Conservation (phyloP, 2,113 vertebrate species). For the Notechis scutatus region DNA sequence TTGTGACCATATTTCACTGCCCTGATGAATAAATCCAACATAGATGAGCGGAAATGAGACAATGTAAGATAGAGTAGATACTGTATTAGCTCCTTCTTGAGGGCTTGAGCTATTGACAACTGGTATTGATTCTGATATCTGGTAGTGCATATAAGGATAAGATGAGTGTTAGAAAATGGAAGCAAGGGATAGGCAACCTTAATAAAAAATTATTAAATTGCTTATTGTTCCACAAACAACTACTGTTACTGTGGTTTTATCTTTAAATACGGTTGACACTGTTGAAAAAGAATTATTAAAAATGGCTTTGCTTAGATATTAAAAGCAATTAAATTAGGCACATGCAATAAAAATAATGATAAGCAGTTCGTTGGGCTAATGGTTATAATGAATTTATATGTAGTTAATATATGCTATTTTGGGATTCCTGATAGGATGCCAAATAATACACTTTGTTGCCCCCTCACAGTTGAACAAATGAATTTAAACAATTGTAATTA, state of each 20-base stretch:
- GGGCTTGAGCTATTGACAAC: not conserved
- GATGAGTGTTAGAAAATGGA: not conserved
- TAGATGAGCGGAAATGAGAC: not conserved
- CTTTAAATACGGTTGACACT: not conserved
- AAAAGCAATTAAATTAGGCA: not conserved
- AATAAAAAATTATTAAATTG: not conserved
- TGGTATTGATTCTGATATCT: not conserved
- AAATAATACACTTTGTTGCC: constrained; percentile 2
- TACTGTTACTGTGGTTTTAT: not conserved
- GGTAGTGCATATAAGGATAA: not conserved
- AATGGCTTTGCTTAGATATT: not conserved
- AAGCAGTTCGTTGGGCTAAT: not conserved
- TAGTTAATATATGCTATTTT: not conserved
- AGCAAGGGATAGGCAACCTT: not conserved
- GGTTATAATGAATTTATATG: not conserved
- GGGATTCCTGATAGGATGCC: not conserved
- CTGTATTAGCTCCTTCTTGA: not conserved
- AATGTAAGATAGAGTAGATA: not conserved
- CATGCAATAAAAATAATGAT: not conserved
- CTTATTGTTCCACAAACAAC: constrained; percentile 3
- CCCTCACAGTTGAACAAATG: not conserved
- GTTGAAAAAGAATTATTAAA: not conserved
- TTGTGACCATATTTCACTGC: not conserved
- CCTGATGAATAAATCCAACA: not conserved
- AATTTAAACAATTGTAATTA: not conserved